A percentile compares a stretch with the other conserved stretches of the same genome.
These are phyloP conservation scores for Fulica atra DNA, from an alignment of 2,113 vertebrate species.

Conservation along the genomic window DNA sequence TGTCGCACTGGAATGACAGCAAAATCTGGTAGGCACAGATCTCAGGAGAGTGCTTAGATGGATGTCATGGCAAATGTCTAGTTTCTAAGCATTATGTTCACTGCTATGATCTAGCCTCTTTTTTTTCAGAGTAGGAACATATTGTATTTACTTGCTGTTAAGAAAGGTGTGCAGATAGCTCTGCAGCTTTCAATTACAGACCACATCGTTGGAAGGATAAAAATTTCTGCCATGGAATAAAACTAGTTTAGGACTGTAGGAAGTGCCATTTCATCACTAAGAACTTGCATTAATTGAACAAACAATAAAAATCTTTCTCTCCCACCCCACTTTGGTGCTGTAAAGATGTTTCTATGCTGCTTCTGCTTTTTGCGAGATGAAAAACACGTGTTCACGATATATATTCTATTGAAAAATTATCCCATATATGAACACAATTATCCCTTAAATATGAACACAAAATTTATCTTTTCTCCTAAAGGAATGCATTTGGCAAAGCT, in stretches of 20 bases:
- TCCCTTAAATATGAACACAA: not conserved
- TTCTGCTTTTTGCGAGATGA: not conserved
- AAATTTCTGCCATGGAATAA: not conserved
- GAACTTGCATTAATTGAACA: not conserved
- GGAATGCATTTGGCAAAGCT: not conserved
- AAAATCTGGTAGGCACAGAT: not conserved
- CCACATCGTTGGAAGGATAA: not conserved
- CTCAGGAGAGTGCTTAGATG: not conserved
- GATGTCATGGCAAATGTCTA: not conserved
- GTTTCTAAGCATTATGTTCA: not conserved
- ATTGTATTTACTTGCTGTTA: not conserved
- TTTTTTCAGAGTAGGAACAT: not conserved
- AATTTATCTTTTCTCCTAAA: not conserved
- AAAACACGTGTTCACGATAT: not conserved
- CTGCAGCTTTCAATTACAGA: not conserved
- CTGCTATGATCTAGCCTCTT: not conserved
- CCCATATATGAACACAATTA: not conserved
- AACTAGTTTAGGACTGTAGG: not conserved
- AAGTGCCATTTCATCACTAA: not conserved
- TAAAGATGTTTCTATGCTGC: not conserved
- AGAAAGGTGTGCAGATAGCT: not conserved
- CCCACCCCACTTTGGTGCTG: not conserved
- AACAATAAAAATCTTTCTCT: not conserved
- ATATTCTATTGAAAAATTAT: not conserved
- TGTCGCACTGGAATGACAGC: not conserved